Evolutionary conservation across 2,113 vertebrate species (phyloP).

Genomic region (Sprattus sprattus): DNA sequence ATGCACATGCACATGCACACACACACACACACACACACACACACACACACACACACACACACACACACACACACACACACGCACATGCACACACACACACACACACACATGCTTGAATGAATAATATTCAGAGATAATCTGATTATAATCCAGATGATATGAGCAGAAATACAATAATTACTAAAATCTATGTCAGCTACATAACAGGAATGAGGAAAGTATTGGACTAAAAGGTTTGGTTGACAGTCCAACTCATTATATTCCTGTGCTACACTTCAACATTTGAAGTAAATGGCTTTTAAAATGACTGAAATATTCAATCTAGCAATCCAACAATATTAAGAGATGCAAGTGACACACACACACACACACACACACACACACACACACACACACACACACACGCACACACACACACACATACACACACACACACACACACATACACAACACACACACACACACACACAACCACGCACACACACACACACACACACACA

Average conservation of each 20-base stretch:
- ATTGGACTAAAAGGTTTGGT: not conserved
- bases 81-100: not conserved
- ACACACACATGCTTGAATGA: not conserved
- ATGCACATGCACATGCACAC: too few species aligned
- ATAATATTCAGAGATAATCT: not conserved
- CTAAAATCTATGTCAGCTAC: too few species aligned
- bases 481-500: too few species aligned
- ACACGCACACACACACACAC: constrained; percentile 10
- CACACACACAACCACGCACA: constrained; percentile 40
- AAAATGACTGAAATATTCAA: not conserved
- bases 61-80: not conserved
- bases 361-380: constrained; percentile 24
- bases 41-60: not conserved
- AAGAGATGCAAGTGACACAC: not conserved
- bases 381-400: not conserved
- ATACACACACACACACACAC: too few species aligned
- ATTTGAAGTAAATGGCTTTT: too few species aligned
- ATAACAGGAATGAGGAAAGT: too few species aligned
- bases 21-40: not conserved
- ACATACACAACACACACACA: too few species aligned
- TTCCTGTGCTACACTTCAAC: not conserved
- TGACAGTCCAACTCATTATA: not conserved
- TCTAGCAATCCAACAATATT: not conserved
- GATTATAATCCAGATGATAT: not conserved
- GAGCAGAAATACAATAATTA: not conserved